These are phyloP conservation scores for Stomatorhinus walkeri DNA, from an alignment of 2,797 vertebrate genomes.

Conservation along the genomic window DNA sequence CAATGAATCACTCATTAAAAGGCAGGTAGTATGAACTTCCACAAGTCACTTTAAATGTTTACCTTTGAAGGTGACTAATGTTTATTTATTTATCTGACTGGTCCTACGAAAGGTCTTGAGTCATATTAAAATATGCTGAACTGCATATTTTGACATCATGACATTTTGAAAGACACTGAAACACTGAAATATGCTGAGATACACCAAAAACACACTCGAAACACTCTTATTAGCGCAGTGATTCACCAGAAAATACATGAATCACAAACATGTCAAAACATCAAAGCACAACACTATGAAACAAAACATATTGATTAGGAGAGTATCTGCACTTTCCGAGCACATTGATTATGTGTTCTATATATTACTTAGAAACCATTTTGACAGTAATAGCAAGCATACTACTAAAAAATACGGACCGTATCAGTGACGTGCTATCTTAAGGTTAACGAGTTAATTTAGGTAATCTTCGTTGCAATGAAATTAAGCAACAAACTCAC, in stretches of 20 bases:
- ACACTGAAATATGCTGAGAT: not conserved
- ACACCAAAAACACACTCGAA: not conserved
- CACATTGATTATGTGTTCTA: not conserved
- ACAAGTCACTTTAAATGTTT: not conserved
- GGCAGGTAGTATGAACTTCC: not conserved
- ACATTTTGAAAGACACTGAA: not conserved
- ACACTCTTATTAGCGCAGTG: not conserved
- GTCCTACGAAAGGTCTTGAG: not conserved
- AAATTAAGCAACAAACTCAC: not conserved
- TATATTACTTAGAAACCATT: not conserved
- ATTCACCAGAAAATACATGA: not conserved
- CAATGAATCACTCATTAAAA: not conserved
- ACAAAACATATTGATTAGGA: not conserved
- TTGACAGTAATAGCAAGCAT: not conserved
- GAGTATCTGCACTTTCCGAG: not conserved
- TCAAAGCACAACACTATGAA: not conserved
- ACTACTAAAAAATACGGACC: not conserved
- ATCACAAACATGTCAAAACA: not conserved
- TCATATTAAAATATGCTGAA: not conserved
- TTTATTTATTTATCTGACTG: constrained; percentile 2
- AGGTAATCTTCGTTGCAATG: not conserved
- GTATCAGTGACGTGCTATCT: not conserved
- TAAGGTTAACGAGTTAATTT: not conserved
- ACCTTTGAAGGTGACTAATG: not conserved
- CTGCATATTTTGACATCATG: not conserved